These are phyloP conservation scores for Probaryconus sp. DNA, from an alignment of 1,140 invertebrate species.

Conservation along the genomic window DNA sequence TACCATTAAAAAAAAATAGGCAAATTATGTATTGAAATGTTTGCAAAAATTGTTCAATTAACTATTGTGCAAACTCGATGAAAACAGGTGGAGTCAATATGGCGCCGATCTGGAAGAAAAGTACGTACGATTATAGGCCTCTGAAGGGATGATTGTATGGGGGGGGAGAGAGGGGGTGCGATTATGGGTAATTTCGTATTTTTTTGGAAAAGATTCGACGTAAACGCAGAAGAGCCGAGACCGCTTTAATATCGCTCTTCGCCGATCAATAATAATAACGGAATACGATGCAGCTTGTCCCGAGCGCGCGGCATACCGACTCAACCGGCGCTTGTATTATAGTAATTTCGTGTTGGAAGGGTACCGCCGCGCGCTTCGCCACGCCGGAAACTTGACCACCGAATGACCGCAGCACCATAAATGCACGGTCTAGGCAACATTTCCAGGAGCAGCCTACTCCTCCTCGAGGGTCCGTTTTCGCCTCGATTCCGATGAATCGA, in stretches of 20 bases:
- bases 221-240: slow-evolving; percentile 72
- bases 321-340: slow-evolving; percentile 71
- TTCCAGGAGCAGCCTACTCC: slow-evolving; percentile 16
- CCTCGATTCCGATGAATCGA: slow-evolving; percentile 50
- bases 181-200: slow-evolving; percentile 77
- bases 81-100: slow-evolving; percentile 18
- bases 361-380: slow-evolving; percentile 27
- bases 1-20: no score
- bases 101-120: slow-evolving; percentile 54
- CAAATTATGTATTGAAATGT: no score
- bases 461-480: slow-evolving; percentile 5
- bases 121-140: slow-evolving; percentile 61
- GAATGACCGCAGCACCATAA: slow-evolving; percentile 54
- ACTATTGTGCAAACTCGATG: slow-evolving; percentile 21
- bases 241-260: slow-evolving; percentile 73
- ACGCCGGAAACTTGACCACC: slow-evolving; percentile 55
- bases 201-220: slow-evolving; percentile 71
- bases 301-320: slow-evolving; percentile 53
- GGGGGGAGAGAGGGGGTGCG: slow-evolving; percentile 60
- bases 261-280: slow-evolving; percentile 77
- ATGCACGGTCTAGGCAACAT: slow-evolving; percentile 34
- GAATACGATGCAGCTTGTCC: slow-evolving; percentile 72
- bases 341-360: slow-evolving; percentile 72
- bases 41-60: slow-evolving; percentile 7
- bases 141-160: no score